These are phyloP conservation scores for Neosalanx taihuensis DNA, from an alignment of 2,797 vertebrate genomes.

Conservation along the genomic window DNA sequence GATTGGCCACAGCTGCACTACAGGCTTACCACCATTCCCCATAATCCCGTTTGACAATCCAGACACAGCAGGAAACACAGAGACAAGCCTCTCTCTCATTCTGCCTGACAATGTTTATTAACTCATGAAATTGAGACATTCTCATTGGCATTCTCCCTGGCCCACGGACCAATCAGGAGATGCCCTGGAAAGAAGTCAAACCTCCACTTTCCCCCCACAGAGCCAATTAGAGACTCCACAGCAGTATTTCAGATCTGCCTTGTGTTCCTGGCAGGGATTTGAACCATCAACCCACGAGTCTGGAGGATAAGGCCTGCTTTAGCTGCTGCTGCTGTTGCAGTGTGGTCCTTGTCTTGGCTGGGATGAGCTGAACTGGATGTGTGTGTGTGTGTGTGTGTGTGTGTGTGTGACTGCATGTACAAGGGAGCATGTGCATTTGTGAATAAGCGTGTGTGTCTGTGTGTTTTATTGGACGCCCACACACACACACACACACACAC, in stretches of 20 bases:
- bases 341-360: not conserved
- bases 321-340: constrained; percentile 14
- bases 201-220: not conserved
- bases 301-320: constrained; percentile 17
- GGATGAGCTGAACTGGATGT: not conserved
- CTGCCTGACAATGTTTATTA: constrained; percentile 22
- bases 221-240: not conserved
- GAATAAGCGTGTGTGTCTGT: not conserved
- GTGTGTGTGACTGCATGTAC: too few relatives aligned
- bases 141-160: constrained; percentile 14
- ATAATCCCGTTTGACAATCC: constrained; percentile 29
- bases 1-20: not conserved
- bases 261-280: constrained; percentile 13
- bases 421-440: not conserved
- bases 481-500: too few relatives aligned
- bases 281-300: constrained; percentile 17
- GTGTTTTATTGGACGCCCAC: not conserved
- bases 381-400: not conserved
- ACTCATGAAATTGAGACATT: constrained; percentile 22
- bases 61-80: constrained; percentile 3
- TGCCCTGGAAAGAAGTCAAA: constrained; percentile 5
- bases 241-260: constrained; percentile 2
- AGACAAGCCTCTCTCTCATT: constrained; percentile 10
- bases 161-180: constrained; percentile 13
- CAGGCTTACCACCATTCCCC: not conserved